A percentile compares a stretch with the other conserved stretches of the same genome.
phyloP scores from a whole-genome alignment of 2,888 invertebrate species.

The Catocala fraxini region DNA sequence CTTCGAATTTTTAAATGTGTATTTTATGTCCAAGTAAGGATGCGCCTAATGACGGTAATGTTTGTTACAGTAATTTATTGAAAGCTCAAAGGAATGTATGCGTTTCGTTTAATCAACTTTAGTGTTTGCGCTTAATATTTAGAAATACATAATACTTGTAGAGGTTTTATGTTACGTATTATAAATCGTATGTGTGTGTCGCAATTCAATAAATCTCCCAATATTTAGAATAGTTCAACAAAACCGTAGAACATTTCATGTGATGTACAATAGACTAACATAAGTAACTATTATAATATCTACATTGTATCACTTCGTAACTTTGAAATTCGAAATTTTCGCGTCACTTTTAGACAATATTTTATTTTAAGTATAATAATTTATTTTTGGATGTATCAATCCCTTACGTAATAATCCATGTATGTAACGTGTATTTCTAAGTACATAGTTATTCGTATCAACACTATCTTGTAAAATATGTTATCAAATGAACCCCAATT shows the following conservation, averaged over 20 bases:
- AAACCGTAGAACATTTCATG: constrained; percentile 39
- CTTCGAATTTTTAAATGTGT: constrained; percentile 56
- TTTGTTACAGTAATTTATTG: constrained; percentile 44
- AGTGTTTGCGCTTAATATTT: constrained; percentile 47
- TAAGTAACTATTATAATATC: constrained; percentile 29
- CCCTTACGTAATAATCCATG: constrained; percentile 19
- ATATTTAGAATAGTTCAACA: constrained; percentile 40
- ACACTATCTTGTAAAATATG: constrained; percentile 57
- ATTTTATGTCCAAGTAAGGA: constrained; percentile 42
- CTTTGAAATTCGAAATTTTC: constrained; percentile 30
- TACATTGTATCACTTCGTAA: constrained; percentile 43
- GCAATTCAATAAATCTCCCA: constrained; percentile 35
- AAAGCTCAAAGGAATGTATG: constrained; percentile 47
- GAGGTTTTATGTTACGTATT: constrained; percentile 57
- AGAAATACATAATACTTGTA: constrained; percentile 56
- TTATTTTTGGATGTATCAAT: constrained; percentile 19
- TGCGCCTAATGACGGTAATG: constrained; percentile 48
- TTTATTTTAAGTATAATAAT: constrained; percentile 27
- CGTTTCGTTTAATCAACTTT: constrained; percentile 38
- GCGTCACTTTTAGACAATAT: constrained; percentile 32
- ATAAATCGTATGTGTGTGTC: constrained; percentile 41
- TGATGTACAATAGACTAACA: constrained; percentile 48
- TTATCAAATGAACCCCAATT: constrained; percentile 81
- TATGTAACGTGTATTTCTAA: constrained; percentile 42
- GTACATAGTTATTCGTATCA: constrained; percentile 47